phyloP scores from a whole-genome alignment of 2,888 invertebrate species.

The Aleiodes alternator region DNA sequence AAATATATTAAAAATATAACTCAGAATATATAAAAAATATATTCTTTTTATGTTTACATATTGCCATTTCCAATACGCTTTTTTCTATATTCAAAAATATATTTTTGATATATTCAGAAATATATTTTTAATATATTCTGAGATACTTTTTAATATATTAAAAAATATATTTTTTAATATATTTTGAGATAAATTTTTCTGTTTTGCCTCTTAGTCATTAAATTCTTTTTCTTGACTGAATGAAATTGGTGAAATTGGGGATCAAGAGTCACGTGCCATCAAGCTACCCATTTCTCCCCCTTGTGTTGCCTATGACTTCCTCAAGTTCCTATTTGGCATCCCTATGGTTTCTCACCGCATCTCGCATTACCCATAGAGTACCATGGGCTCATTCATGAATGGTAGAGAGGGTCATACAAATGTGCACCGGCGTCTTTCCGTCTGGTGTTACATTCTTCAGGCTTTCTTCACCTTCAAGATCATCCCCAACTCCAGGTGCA shows the following conservation, averaged over 20 bases:
- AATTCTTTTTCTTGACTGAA: conserved; percentile 35
- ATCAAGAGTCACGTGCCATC: conserved; percentile 53
- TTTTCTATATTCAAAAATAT: no score
- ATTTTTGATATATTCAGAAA: no score
- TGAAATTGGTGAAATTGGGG: no score
- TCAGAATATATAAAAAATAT: no score
- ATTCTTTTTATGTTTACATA: no score
- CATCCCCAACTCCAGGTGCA: conserved; percentile 27
- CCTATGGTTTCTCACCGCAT: conserved; percentile 69
- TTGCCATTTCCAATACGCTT: no score
- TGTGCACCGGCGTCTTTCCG: conserved; percentile 46
- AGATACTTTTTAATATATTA: no score
- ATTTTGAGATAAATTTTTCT: no score
- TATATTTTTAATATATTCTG: no score
- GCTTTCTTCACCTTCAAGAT: conserved; percentile 41
- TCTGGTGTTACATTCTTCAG: conserved; percentile 52
- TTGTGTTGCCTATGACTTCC: background rate
- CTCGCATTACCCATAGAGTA: conserved; percentile 63
- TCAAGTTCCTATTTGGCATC: conserved; percentile 53
- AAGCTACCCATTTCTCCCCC: conserved; percentile 18
- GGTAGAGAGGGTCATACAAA: conserved; percentile 5
- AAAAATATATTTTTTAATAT: no score
- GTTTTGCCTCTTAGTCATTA: conserved; percentile 59
- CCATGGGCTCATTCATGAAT: conserved; percentile 64
- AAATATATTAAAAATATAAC: no score